These are phyloP conservation scores for Morbakka virulenta DNA, from an alignment of 30 jellyfish, hydroid and myxozoan species.

Conservation along the genomic window DNA sequence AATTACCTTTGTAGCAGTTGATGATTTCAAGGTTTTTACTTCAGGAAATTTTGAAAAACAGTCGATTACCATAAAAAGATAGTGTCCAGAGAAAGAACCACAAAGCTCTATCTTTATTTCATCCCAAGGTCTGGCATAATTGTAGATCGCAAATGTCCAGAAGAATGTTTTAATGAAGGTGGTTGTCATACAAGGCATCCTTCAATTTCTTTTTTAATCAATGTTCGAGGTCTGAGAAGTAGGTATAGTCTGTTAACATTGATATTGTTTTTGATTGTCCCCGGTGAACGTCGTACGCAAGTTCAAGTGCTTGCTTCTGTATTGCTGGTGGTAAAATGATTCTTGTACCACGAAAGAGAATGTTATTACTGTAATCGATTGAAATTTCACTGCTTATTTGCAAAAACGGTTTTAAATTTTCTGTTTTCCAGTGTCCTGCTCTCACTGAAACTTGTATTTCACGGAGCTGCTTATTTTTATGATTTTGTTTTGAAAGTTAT, in stretches of 20 bases:
- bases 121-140: conserved; percentile 35
- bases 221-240: conserved; percentile 12
- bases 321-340: conserved; percentile 32
- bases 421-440: conserved; percentile 17
- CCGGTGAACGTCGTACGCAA: conserved; percentile 53
- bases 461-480: too few species aligned
- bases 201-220: conserved; percentile 11
- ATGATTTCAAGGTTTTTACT: too few species aligned
- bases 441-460: background rate
- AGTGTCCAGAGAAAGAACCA: conserved; percentile 34
- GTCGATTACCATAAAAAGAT: conserved; percentile 6
- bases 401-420: conserved; percentile 9
- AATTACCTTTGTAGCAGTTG: too few species aligned
- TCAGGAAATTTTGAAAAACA: background rate
- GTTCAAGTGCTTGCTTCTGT: conserved; percentile 7
- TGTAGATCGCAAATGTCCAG: conserved; percentile 11
- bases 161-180: background rate
- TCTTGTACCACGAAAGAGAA: conserved; percentile 35
- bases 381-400: conserved; percentile 10
- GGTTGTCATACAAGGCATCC: conserved; percentile 22
- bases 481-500: too few species aligned
- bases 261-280: conserved; percentile 22
- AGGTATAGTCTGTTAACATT: conserved; percentile 25
- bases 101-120: conserved; percentile 16
- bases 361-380: conserved; percentile 11